Base-by-base conservation (phyloP, 2,888 invertebrate genomes). In the Minunthozetes semirufus region DNA sequence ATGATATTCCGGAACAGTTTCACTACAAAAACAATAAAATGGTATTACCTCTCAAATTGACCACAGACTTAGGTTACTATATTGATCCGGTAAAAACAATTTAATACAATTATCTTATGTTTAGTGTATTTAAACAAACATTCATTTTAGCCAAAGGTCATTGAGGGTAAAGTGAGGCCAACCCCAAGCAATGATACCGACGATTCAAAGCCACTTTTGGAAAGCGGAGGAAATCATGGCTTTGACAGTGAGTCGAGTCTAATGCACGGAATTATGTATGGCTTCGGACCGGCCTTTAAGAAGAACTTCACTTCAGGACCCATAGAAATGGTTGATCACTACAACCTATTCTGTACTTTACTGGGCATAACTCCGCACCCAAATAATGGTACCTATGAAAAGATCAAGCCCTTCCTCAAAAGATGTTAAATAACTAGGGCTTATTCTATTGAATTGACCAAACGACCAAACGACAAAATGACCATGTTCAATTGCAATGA, bases 251-350 rank as follows among this genome's bases (percentile, higher is more conserved):
- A 78, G 22, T 70, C 77, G 8, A 17, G 72, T 15, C 79, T 77
- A 0, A 82, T 83, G 82, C 80, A 80, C 38, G 81, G 82, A 2
- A 81, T 82, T 38, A 82, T 82, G 76, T 77, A 80, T 42, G 82
- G 82, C 3, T 76, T 78, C 72, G 83, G 84, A 2, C 90, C 90
- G 0, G 84, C 84, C 76, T 87, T 90, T 78, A 85, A 85, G 77
- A 80, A 80, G 63, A 82, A 82, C 59, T 77, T 77, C 63, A 42
- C 72, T 22, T 74, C 76, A 0, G 74, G 76, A 19, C 87, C 88
- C 0, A 88, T 90, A 78, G 83, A 87, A 74, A 87, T 86, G 70
- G 85, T 90, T 19, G 89, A 90, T 82, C 81, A 90, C 63, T 89
- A 87, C 80, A 86, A 87, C 46, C 81, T 90, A 25, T 87, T 89